These are phyloP conservation scores for Champsocephalus esox DNA, from an alignment of 2,797 vertebrate genomes.

Conservation along the genomic window DNA sequence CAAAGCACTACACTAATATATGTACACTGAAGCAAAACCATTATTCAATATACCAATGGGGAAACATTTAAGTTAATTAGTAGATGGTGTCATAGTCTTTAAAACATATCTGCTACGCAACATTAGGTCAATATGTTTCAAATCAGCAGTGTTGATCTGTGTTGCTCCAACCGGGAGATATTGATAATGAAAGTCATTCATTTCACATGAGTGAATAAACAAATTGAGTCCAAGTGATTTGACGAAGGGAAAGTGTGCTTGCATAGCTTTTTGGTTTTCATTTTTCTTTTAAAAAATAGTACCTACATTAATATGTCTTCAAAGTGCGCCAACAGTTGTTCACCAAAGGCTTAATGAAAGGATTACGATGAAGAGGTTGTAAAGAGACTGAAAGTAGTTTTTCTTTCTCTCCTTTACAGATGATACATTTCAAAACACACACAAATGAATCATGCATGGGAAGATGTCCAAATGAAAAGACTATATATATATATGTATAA, in stretches of 20 bases:
- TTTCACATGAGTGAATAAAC: slow-evolving; percentile 51
- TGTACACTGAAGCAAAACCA: slow-evolving; percentile 30
- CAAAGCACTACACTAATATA: slow-evolving; percentile 16
- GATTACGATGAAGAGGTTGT: not conserved
- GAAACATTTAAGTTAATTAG: slow-evolving; percentile 45
- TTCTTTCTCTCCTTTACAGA: not conserved
- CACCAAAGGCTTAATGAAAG: not conserved
- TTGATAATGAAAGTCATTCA: slow-evolving; percentile 42
- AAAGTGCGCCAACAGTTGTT: not conserved
- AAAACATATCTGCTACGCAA: slow-evolving; percentile 44
- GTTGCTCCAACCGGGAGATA: slow-evolving; percentile 22
- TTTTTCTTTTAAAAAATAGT: not conserved
- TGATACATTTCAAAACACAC: not conserved
- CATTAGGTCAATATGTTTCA: slow-evolving; percentile 47
- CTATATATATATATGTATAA: no score
- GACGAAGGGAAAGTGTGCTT: not conserved
- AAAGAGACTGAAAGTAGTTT: not conserved
- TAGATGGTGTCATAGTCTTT: slow-evolving; percentile 32
- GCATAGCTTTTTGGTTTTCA: not conserved
- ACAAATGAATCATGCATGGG: no score
- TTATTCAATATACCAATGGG: slow-evolving; percentile 32
- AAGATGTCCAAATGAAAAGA: no score
- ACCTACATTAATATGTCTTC: not conserved
- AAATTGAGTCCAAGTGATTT: slow-evolving; percentile 14
- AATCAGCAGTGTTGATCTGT: slow-evolving; percentile 45